Base-by-base conservation (phyloP, 2,113 vertebrate genomes). In the Cyprinodon tularosa region DNA sequence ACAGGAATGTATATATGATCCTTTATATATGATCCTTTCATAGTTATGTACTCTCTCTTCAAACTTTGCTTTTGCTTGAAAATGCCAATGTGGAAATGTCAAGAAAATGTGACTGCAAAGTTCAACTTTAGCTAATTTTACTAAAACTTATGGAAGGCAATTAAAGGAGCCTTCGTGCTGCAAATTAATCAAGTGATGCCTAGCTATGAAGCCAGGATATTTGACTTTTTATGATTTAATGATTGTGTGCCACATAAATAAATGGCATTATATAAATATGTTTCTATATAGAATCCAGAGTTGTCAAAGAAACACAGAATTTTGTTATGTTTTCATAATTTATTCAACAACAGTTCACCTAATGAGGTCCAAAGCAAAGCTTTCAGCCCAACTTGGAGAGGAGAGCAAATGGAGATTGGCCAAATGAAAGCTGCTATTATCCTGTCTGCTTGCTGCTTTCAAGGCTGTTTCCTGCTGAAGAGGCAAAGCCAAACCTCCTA, bases 401-500 rank as follows among this genome's bases (percentile, higher is more conserved):
- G 17, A 57, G 50, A 57, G n/a, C 50, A 57, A 57, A 57, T 3
- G 68, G 66, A 81, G 71, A 86, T 75, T 1, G 0, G 67, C 13
- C 38, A 75, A 67, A 62, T 76, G 78, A 86, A 84, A 66, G 72
- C 77, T 78, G 78, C 84, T 79, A 77, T 84, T 79, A 80, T 44
- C 68, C 37, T 11, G 11, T 63, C 71, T 57, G 15, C 40, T 3
- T 65, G 50, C 71, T 44, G 44, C 50, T 81, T 83, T 80, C 20
- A 61, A 81, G 63, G 42, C 76, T 1, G 68, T 42, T 61, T 77
- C 47, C 39, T 11, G 62, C 63, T 72, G 70, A 73, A 78, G 72
- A 72, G 50, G 50, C 67, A 45, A 44, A 82, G 42, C 66, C 42
- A 62, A 74, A 61, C 74, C 57, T 68, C 45, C 67, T 68, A 48